Conservation (phyloP, 2,888 invertebrate species). For the Philereme vetulata region DNA sequence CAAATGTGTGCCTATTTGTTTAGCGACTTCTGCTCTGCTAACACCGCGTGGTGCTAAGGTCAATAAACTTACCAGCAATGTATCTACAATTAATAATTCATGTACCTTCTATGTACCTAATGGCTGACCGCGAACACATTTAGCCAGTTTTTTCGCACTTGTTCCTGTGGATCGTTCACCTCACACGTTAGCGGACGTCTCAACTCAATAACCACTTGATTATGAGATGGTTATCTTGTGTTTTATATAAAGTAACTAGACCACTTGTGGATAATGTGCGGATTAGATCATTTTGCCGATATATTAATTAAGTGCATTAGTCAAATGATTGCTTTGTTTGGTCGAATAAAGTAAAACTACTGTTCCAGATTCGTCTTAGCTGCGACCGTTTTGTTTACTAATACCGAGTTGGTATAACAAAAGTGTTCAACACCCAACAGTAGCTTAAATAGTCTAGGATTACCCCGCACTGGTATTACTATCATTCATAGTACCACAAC, state of each 20-base stretch:
- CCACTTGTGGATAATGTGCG: too few relatives aligned
- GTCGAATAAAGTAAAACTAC: too few relatives aligned
- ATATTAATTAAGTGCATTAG: too few relatives aligned
- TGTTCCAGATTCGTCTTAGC: too few relatives aligned
- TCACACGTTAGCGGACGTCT: conserved; percentile 22
- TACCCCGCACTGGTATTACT: too few relatives aligned
- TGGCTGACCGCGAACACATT: conserved; percentile 60
- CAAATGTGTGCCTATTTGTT: conserved; percentile 7
- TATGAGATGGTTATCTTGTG: background rate
- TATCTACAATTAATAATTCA: conserved; percentile 75
- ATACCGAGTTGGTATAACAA: too few relatives aligned
- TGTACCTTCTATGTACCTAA: conserved; percentile 38
- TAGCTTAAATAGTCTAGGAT: too few relatives aligned
- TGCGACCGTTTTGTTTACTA: too few relatives aligned
- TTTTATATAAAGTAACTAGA: background rate
- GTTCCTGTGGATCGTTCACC: conserved; percentile 40
- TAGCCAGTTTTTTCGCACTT: conserved; percentile 52
- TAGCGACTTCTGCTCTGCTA: conserved; percentile 24
- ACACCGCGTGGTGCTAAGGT: conserved; percentile 52
- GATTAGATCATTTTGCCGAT: too few relatives aligned
- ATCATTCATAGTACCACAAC: too few relatives aligned
- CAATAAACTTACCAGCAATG: conserved; percentile 55
- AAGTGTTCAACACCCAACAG: too few relatives aligned
- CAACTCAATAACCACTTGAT: conserved; percentile 28
- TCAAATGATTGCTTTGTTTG: too few relatives aligned